Base-by-base conservation (phyloP, 2,888 invertebrate genomes). In the Acanthosepion pharaonis region DNA sequence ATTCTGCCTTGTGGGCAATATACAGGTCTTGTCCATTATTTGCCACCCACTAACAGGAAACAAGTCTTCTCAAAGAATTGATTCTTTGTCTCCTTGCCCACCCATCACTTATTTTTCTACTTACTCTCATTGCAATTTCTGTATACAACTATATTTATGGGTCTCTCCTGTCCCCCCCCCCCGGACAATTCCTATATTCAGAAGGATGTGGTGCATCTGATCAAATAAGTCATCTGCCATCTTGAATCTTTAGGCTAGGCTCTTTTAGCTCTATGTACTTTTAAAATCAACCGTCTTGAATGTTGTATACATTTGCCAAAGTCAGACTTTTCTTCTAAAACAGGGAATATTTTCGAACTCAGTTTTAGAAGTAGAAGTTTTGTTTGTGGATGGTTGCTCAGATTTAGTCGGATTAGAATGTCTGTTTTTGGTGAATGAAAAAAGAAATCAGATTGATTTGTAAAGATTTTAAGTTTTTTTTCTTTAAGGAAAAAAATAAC, bases 261-360 rank as follows among this genome's bases (percentile, higher is more conserved):
- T 59, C 6, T 6, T 20, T 51, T 64, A 64, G 64, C 20, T 78
- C 25, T 59, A 59, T 23, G 23, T n/a, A 78, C 78, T 78, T 78
- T n/a, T 33, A 78, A 33, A 78, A 33, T 78, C 18, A 15, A n/a
- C 78, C 5, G 23, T 28, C 8, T 78, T n/a, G 15, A 78, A 78
- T 78, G 78, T n/a, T 78, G 18, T n/a, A n/a, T 78, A 78, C n/a
- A 78, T 78, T 78, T 78, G 18, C 78, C 78, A 78, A 78, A 78
- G n/a, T 78, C n/a, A 11, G 78, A n/a, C n/a, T 78, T 78, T 78
- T 78, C 78, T 78, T 78, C 78, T 78, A 78, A 78, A 78, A 78
- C 78, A n/a, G n/a, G 78, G 78, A 78, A 78, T 33, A 78, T 18
- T 78, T 78, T 78, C 78, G 78, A 78, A 78, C 78, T 78, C 78